Base-by-base conservation (phyloP, 2,888 invertebrate genomes). In the Nudaria mundana region DNA sequence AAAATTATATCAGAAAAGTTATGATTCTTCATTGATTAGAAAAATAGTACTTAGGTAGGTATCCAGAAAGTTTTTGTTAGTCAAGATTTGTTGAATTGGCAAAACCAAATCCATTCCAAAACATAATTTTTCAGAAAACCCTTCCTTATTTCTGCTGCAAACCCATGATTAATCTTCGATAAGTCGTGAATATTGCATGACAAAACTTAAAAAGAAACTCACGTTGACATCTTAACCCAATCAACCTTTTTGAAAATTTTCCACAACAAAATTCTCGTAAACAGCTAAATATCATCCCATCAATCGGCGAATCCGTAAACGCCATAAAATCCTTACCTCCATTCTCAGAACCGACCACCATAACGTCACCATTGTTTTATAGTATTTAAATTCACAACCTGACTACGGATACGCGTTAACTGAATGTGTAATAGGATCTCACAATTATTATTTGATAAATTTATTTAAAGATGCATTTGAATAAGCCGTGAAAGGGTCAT, bases 391-490 rank as follows among this genome's bases (percentile, higher is more conserved):
- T 88, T 78, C 86, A 67, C 49, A 55, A 37, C 67, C 56, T 59
- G 72, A 79, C 76, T 79, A 69, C 87, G 87, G 87, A 87, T 86
- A 85, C 84, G 75, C 86, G 81, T 60, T 67, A 55, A 48, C 66
- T 76, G 87, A 86, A 88, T 88, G 67, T 71, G 58, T 81, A 87
- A 86, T 85, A 81, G 59, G 83, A 74, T 87, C 87, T 78, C 87
- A 87, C 87, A 87, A 84, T 85, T 84, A 85, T 86, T n/a, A 85
- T 85, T 85, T 86, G 81, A 85, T 84, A 84, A 84, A 82, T 85
- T 80, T 82, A 84, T 85, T 82, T 84, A 79, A 73, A 80, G 71
- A 65, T 51, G 56, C 72, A 83, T 86, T 85, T 77, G 79, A 84
- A 85, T 86, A 80, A 48, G 44, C 76, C 69, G 76, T 77, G 78